These are phyloP conservation scores for Eulithis prunata DNA, from an alignment of 2,888 invertebrate genomes.

Conservation along the genomic window DNA sequence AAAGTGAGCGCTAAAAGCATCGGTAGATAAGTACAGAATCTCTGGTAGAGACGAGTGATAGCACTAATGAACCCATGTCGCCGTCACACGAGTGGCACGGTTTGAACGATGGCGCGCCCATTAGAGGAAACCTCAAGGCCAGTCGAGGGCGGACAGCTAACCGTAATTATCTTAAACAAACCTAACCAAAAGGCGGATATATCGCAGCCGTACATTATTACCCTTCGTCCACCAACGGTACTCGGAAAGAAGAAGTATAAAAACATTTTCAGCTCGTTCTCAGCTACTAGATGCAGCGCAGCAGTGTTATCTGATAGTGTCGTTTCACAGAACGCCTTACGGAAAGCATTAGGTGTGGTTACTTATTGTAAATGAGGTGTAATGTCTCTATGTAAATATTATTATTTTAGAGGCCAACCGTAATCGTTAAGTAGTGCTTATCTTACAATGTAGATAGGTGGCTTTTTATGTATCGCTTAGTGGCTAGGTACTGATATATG, in stretches of 20 bases:
- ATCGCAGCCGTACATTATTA: constrained; percentile 40
- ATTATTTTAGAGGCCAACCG: constrained; percentile 25
- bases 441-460: constrained; percentile 41
- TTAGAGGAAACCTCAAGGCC: constrained; percentile 71
- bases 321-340: constrained; percentile 22
- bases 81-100: constrained; percentile 74
- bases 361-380: constrained; percentile 28
- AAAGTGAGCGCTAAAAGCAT: constrained; percentile 77
- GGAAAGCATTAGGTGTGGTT: constrained; percentile 16
- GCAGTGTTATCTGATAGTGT: constrained; percentile 15
- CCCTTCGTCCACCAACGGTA: constrained; percentile 25
- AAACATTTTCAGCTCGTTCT: constrained; percentile 23
- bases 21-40: constrained; percentile 72
- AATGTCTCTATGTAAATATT: constrained; percentile 32
- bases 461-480: constrained; percentile 33
- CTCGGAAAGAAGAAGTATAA: constrained; percentile 34
- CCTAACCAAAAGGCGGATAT: constrained; percentile 58
- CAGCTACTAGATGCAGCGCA: background rate
- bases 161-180: constrained; percentile 74
- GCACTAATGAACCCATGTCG: constrained; percentile 81
- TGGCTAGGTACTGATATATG: constrained; percentile 43
- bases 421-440: constrained; percentile 26
- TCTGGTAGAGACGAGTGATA: constrained; percentile 66
- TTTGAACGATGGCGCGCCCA: constrained; percentile 69
- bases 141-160: constrained; percentile 68